phyloP scores from a whole-genome alignment of 2,888 invertebrate genomes.

The Athalia rosae region DNA sequence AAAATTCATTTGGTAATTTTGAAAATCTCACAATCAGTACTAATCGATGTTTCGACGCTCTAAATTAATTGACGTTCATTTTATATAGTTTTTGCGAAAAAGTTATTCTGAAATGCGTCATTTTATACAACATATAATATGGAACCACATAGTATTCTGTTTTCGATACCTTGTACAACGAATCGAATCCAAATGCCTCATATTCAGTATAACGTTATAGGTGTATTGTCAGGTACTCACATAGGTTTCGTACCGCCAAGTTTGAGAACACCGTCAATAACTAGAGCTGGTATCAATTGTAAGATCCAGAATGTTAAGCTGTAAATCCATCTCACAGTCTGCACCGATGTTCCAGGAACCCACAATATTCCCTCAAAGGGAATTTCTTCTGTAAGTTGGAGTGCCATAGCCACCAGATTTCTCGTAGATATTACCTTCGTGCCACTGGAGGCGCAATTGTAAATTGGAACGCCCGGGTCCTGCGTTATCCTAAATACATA shows the following conservation, averaged over 20 bases:
- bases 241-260: conserved; percentile 82
- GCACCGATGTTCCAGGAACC: conserved; percentile 79
- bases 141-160: too few species aligned
- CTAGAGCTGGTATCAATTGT: conserved; percentile 87
- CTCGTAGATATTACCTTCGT: conserved; percentile 81
- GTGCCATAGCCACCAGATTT: conserved; percentile 78
- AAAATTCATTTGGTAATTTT: too few species aligned
- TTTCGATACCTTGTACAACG: too few species aligned
- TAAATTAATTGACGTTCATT: too few species aligned
- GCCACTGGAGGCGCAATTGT: conserved; percentile 87
- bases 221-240: conserved; percentile 75
- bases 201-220: too few species aligned
- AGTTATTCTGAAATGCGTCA: too few species aligned
- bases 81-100: too few species aligned
- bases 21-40: too few species aligned
- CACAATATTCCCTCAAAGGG: conserved; percentile 85
- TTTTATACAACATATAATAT: too few species aligned
- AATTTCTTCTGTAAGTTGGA: conserved; percentile 73
- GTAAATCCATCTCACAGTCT: conserved; percentile 78
- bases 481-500: conserved; percentile 58
- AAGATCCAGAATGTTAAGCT: conserved; percentile 81
- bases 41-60: too few species aligned
- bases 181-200: too few species aligned
- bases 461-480: conserved; percentile 77
- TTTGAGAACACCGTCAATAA: conserved; percentile 82